Base-by-base conservation (phyloP, 1,140 invertebrate genomes). In the Rhizoglyphus robini region DNA sequence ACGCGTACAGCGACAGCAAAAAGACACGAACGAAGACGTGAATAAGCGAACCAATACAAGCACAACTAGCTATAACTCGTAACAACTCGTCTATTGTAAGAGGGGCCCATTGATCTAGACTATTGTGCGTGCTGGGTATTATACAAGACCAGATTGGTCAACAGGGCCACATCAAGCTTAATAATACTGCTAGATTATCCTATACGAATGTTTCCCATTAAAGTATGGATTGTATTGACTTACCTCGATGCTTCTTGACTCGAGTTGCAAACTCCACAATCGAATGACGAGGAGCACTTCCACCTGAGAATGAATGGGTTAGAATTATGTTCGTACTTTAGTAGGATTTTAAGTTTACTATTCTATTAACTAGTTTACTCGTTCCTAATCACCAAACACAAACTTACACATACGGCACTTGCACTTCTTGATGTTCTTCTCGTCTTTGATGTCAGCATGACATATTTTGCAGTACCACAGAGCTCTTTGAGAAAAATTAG, bases 381-480 rank as follows among this genome's bases (percentile, higher is more conserved):
- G 5, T 54, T 20, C 23, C 13, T 54, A 20, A 54, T 11, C n/a
- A 32, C 25, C 1, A 60, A 38, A 38, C 27, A 29, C 11, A 62
- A 71, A 91, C 94, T 96, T 88, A 98, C 95, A 92, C 83, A 96
- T 97, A 88, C 96, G 95, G 82, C 96, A 99, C 82, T 97, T 96
- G 84, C 96, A 99, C 77, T 99, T 99, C 81, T 98, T 99, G 75
- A 99, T 99, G 66, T 97, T 82, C 36, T 94, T 93, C 77, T 97
- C 93, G 77, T 99, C 96, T 76, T 89, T 92, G 71, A 98, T 91
- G 73, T 98, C 90, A 68, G 94, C 90, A 76, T 99, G 96, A 76
- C 96, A 99, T 64, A 89, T 90, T 79, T 96, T 97, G 80, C 96
- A 99, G 79, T 96, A 99, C 79, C 90, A 97, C 88, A 93, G 97